phyloP scores from a whole-genome alignment of 2,888 invertebrate species.

The Eupithecia pulchellata region DNA sequence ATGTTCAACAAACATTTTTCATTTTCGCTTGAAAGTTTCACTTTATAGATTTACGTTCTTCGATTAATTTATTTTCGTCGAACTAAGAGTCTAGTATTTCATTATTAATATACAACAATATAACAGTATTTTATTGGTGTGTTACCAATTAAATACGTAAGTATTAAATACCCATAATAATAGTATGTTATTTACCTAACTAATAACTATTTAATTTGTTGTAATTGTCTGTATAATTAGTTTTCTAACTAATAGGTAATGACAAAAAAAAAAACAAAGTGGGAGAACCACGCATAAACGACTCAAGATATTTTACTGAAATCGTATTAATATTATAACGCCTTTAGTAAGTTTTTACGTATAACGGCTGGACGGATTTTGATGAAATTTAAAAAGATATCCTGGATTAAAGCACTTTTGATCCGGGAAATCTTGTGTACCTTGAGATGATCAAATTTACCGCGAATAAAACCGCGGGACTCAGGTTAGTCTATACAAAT shows the following conservation, averaged over 20 bases:
- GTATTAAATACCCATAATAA: too few relatives aligned
- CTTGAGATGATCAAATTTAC: too few relatives aligned
- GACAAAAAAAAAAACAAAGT: not conserved
- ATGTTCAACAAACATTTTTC: not conserved
- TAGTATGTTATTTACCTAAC: not conserved
- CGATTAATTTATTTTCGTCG: not conserved
- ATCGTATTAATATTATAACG: not conserved
- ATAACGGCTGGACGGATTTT: not conserved
- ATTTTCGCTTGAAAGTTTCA: slow-evolving; percentile 15
- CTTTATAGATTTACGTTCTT: slow-evolving; percentile 23
- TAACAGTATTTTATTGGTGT: too few relatives aligned
- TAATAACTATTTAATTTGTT: not conserved
- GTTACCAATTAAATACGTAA: too few relatives aligned
- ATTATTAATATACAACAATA: too few relatives aligned
- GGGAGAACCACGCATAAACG: not conserved
- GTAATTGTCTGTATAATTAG: too few relatives aligned
- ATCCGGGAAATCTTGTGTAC: too few relatives aligned
- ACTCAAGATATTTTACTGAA: not conserved
- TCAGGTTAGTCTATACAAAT: too few relatives aligned
- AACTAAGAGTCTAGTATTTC: too few relatives aligned
- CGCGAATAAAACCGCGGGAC: too few relatives aligned
- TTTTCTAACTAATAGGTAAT: not conserved
- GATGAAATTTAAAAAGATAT: not conserved
- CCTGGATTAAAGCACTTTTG: not conserved
- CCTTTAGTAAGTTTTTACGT: not conserved